Evolutionary conservation across 2,888 invertebrate genomes (phyloP).

Genomic region (Pandemis corylana): DNA sequence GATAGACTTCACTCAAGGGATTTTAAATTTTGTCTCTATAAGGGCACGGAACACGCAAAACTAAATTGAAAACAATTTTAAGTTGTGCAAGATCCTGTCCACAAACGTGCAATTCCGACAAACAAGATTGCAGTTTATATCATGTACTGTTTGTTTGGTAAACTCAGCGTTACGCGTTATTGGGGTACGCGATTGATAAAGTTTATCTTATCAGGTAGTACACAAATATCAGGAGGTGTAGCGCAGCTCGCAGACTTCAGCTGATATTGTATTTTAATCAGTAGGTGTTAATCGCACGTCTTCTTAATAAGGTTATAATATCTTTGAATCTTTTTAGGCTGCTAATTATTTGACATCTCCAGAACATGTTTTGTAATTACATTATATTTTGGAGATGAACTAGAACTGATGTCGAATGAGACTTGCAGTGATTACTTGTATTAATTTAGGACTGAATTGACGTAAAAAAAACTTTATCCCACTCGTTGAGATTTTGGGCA

Average conservation of each 20-base stretch:
- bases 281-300: conserved; percentile 3
- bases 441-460: no score
- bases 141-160: conserved; percentile 14
- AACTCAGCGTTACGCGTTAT: conserved; percentile 53
- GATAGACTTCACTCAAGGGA: no score
- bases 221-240: conserved; percentile 57
- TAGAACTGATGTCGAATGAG: no score
- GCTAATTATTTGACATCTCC: background rate
- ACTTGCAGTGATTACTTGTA: no score
- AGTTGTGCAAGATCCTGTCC: background rate
- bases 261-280: conserved; percentile 44
- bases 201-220: conserved; percentile 70
- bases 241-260: conserved; percentile 46
- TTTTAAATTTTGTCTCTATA: background rate
- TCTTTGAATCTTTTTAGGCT: background rate
- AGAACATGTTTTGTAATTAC: background rate
- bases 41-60: background rate
- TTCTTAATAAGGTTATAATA: background rate
- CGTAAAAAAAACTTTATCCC: no score
- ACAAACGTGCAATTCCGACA: background rate
- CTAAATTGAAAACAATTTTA: background rate
- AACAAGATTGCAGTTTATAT: conserved; percentile 12
- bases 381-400: no score
- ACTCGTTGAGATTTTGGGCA: no score
- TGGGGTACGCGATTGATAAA: conserved; percentile 61